Conservation (phyloP, 2,888 invertebrate species). For the Tubulanus polymorphus region DNA sequence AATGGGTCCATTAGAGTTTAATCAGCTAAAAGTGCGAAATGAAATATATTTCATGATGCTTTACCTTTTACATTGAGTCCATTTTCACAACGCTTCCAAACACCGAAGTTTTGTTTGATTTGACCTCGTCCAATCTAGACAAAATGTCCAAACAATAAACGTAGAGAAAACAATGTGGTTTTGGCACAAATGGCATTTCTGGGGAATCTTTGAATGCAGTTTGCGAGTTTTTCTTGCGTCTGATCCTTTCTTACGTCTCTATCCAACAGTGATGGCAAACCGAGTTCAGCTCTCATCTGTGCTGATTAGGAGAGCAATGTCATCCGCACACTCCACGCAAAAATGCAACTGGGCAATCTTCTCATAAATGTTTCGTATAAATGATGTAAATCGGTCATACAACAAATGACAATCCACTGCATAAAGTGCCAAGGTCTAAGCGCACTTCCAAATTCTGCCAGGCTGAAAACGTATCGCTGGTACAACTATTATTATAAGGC, state of each 20-base stretch:
- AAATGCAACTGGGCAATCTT: constrained; percentile 19
- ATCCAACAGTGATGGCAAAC: no score
- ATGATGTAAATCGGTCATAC: constrained; percentile 22
- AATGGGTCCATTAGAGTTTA: background rate
- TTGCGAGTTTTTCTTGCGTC: constrained; percentile 1
- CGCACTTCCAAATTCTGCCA: background rate
- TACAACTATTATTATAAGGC: constrained; percentile 22
- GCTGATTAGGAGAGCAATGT: no score
- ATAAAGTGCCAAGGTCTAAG: constrained; percentile 31
- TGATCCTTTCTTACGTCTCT: no score
- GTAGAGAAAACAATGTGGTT: constrained; percentile 21
- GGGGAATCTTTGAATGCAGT: constrained; percentile 16
- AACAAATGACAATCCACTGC: constrained; percentile 17
- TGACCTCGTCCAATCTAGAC: constrained; percentile 19
- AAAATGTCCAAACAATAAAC: constrained; percentile 22
- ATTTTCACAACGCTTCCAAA: constrained; percentile 8
- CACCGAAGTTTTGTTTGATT: constrained; percentile 24
- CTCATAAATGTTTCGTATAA: constrained; percentile 26
- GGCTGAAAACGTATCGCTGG: background rate
- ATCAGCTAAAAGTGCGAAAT: background rate
- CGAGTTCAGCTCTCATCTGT: no score
- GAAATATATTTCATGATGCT: background rate
- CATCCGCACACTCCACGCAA: constrained; percentile 22
- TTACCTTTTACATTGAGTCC: background rate
- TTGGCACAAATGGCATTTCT: constrained; percentile 11